These are phyloP conservation scores for Apotomis capreana DNA, from an alignment of 2,888 invertebrate genomes.

Conservation along the genomic window DNA sequence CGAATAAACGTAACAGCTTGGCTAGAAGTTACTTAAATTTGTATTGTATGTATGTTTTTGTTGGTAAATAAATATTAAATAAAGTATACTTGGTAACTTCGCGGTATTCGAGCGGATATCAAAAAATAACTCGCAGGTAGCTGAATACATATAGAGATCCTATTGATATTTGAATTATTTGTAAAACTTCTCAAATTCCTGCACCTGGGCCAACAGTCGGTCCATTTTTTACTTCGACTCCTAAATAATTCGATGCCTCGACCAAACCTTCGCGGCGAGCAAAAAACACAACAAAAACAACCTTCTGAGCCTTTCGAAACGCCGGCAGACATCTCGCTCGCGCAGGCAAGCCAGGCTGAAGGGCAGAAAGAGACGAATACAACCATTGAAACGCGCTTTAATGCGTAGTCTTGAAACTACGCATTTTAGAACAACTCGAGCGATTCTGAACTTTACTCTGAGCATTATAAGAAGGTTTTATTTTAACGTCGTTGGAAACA, in stretches of 20 bases:
- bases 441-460: not conserved
- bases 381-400: constrained; percentile 14
- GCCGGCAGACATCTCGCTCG: not conserved
- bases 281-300: constrained; percentile 29
- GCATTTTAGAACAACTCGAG: not conserved
- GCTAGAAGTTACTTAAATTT: no score
- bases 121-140: constrained; percentile 11
- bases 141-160: not conserved
- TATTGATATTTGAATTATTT: not conserved
- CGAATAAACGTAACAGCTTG: no score
- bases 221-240: constrained; percentile 17
- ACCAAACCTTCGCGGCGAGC: not conserved
- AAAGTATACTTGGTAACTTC: no score
- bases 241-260: constrained; percentile 10
- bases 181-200: constrained; percentile 2
- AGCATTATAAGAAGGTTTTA: not conserved
- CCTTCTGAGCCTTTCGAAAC: constrained; percentile 22
- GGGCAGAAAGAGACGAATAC: not conserved
- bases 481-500: not conserved
- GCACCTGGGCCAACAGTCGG: constrained; percentile 11
- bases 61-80: no score
- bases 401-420: constrained; percentile 14
- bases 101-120: not conserved
- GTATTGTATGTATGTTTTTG: no score
- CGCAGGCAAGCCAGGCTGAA: not conserved